Conservation (phyloP, 2,113 vertebrate species). For the Eulemur rufifrons region DNA sequence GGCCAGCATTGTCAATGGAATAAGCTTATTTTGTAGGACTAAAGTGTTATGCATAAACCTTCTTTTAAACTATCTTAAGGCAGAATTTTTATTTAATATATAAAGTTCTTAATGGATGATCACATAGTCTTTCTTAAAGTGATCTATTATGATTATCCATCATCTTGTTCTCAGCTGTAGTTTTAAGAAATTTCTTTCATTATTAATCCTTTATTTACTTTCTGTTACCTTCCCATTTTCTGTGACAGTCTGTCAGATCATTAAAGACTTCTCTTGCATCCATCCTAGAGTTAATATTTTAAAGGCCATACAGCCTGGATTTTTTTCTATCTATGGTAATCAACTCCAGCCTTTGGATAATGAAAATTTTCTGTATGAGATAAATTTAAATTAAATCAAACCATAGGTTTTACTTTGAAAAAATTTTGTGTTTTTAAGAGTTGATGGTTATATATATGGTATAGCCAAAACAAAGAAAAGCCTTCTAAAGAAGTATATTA, state of each 20-base stretch:
- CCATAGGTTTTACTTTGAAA: background rate
- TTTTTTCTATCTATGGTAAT: background rate
- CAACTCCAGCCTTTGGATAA: background rate
- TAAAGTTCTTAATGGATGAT: background rate
- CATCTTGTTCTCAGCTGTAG: background rate
- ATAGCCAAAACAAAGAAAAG: background rate
- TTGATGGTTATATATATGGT: background rate
- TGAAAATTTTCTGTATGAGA: background rate
- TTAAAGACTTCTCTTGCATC: background rate
- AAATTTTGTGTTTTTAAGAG: background rate
- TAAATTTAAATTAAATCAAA: background rate
- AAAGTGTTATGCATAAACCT: background rate
- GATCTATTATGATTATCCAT: background rate
- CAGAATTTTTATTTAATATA: background rate
- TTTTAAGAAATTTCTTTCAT: background rate
- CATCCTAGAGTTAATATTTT: background rate
- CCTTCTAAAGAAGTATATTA: background rate
- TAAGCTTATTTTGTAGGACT: background rate
- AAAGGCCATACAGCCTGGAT: background rate
- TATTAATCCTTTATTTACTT: background rate
- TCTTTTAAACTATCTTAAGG: background rate
- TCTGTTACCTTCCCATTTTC: background rate
- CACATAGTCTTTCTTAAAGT: background rate
- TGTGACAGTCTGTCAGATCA: background rate
- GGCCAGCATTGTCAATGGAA: background rate